These are phyloP conservation scores for Cryptocephalus primarius DNA, from an alignment of 2,888 invertebrate genomes.

Conservation along the genomic window DNA sequence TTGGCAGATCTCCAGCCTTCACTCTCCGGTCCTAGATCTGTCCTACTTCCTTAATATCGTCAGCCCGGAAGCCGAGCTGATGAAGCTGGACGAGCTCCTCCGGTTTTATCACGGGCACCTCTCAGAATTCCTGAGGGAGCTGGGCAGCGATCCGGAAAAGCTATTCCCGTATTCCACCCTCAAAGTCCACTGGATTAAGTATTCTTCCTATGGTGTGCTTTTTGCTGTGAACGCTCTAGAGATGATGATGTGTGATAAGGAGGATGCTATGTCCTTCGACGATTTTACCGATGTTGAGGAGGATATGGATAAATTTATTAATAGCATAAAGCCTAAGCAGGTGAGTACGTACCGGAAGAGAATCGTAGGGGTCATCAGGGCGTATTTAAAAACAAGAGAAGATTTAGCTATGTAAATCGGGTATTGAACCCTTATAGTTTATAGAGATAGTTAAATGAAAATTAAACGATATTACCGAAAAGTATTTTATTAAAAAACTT, in stretches of 20 bases:
- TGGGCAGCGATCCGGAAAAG: constrained; percentile 21
- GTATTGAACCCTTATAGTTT: too few species aligned
- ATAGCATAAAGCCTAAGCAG: too few species aligned
- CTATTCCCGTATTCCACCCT: constrained; percentile 23
- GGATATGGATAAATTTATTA: too few species aligned
- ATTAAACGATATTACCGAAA: too few species aligned
- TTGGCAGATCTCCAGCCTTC: constrained; percentile 18
- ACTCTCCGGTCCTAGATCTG: constrained; percentile 23
- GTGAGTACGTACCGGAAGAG: too few species aligned
- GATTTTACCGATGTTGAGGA: too few species aligned
- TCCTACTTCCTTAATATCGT: constrained; percentile 24
- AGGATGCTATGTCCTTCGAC: not conserved
- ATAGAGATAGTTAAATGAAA: too few species aligned
- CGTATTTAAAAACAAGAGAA: too few species aligned
- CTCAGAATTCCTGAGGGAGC: constrained; percentile 13
- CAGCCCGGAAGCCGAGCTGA: constrained; percentile 16
- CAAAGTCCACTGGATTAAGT: constrained; percentile 21
- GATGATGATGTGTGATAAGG: not conserved
- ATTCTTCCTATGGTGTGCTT: constrained; percentile 8
- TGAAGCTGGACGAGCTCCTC: constrained; percentile 19
- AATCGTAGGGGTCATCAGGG: too few species aligned
- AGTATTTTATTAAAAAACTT: too few species aligned
- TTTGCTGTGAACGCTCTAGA: not conserved
- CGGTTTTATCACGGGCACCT: constrained; percentile 24
- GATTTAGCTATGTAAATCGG: too few species aligned